Evolutionary conservation across 2,113 vertebrate species (phyloP), one percentile per base, ranked within the genome.

Genomic region (Xenopus tropicalis): DNA sequence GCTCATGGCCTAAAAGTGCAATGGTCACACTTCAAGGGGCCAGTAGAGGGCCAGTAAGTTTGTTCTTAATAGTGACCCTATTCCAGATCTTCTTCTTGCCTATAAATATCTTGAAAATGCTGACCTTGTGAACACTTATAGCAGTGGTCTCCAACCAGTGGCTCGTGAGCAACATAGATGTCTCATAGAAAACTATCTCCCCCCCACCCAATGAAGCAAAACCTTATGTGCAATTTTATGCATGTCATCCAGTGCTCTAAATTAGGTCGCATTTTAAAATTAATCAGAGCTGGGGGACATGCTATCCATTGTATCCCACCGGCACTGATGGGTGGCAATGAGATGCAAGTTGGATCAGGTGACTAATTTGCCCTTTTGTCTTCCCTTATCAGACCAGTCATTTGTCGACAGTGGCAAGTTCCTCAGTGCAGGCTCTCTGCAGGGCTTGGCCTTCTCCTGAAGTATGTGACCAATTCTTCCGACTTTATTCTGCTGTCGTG

Each of bases 361-460:
- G 1, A 85, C 67, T 82, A 78, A 80, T 78, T 79, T 81, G 83
- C 84, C 83, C 83, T 83, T 83, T 86, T 82, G 86, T 88, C 56
- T 83, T 85, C 85, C 85, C 87, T 88, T 85, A 86, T 92, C 90
- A 93, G 93, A 94, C 88, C 93, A 92, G 88, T 93, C 93, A 94
- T 94, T 93, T 93, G 90, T 94, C 91, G 93, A 95, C 91, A 90
- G 93, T 93, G 93, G 92, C 93, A 93, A 94, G 91, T 95, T 94
- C 89, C 92, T 90, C 89, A 92, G 88, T 87, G 87, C 93, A 92
- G 92, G 91, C 88, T 93, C 93, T 88, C 90, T 94, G 89, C 93
- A 90, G 81, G 93, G 93, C 87, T 91, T 96, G 91, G 89, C 92
- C 89, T 94, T 95, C 91, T 94, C 94, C 92, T 95, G 91, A 95